Evolutionary conservation across 2,888 invertebrate species (phyloP).

Genomic region (Cephus pulcher): DNA sequence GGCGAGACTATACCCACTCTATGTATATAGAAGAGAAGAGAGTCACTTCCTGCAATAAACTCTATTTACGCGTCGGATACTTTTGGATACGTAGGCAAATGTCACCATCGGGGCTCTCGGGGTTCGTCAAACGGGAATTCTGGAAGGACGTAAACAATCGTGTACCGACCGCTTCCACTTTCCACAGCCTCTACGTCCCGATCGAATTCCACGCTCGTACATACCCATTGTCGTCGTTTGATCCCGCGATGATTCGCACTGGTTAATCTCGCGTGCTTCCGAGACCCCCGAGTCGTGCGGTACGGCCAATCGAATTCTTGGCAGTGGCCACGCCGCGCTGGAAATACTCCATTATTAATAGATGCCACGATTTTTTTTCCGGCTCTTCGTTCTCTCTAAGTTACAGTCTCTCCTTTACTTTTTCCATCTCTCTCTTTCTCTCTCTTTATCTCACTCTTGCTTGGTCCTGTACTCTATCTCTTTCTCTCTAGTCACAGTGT

Average conservation of each 20-base stretch:
- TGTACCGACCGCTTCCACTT: neutral
- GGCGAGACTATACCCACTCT: neutral
- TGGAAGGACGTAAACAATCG: neutral
- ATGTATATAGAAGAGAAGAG: neutral
- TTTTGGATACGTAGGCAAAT: neutral
- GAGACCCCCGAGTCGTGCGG: slow-evolving; percentile 1
- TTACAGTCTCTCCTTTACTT: neutral
- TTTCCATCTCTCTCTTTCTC: slow-evolving; percentile 11
- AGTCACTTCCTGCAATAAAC: neutral
- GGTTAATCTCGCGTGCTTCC: neutral
- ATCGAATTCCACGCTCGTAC: neutral
- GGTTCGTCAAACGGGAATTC: neutral
- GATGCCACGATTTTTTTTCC: slow-evolving; percentile 42
- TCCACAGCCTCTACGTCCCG: neutral
- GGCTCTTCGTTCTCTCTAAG: neutral
- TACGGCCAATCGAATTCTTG: slow-evolving; percentile 4
- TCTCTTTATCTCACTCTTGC: slow-evolving; percentile 8
- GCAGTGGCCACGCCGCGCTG: slow-evolving; percentile 17
- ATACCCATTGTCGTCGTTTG: neutral
- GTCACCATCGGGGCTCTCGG: neutral
- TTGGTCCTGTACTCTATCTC: neutral
- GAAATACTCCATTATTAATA: slow-evolving; percentile 41
- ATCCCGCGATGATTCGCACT: neutral
- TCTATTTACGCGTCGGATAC: neutral
- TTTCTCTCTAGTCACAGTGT: slow-evolving; percentile 28